A percentile compares a stretch with the other conserved stretches of the same genome.
Evolutionary conservation across 2,888 invertebrate genomes (phyloP).

Genomic region (Sarcophaga subvicina): DNA sequence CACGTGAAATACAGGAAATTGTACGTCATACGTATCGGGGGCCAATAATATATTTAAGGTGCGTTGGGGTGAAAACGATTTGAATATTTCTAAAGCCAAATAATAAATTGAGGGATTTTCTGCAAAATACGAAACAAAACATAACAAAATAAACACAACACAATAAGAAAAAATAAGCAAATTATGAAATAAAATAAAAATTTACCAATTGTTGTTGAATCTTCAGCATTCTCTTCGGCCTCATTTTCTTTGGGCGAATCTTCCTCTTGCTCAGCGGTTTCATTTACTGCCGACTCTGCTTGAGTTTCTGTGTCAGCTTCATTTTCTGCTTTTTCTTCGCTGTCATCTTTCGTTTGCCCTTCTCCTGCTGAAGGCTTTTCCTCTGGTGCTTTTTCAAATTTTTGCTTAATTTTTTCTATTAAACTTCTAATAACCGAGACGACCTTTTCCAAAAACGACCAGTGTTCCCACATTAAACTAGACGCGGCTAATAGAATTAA

Average conservation of each 20-base stretch:
- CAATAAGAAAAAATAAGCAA: not conserved
- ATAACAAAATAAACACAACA: not conserved
- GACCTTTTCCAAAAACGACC: slow-evolving; percentile 38
- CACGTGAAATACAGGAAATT: slow-evolving; percentile 87
- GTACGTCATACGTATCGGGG: slow-evolving; percentile 82
- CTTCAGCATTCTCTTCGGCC: slow-evolving; percentile 15
- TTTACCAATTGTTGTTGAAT: slow-evolving; percentile 54
- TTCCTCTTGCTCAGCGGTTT: not conserved
- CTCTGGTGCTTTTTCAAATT: slow-evolving; percentile 24
- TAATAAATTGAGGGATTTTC: slow-evolving; percentile 63
- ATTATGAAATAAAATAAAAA: slow-evolving; percentile 8
- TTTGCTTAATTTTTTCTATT: slow-evolving; percentile 42
- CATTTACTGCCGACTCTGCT: slow-evolving; percentile 33
- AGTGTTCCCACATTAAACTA: slow-evolving; percentile 59
- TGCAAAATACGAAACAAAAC: slow-evolving; percentile 20
- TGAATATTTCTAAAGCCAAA: slow-evolving; percentile 74
- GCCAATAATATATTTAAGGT: slow-evolving; percentile 84
- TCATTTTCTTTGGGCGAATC: not conserved
- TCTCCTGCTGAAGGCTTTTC: not conserved
- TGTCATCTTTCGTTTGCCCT: slow-evolving; percentile 9
- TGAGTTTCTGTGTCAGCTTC: slow-evolving; percentile 18
- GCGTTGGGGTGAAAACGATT: slow-evolving; percentile 87
- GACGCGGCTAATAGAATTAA: slow-evolving; percentile 33
- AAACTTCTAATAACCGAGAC: slow-evolving; percentile 21
- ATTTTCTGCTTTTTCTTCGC: slow-evolving; percentile 19